Evolutionary conservation across 2,888 invertebrate genomes (phyloP).

Genomic region (Lasioglossum morio): DNA sequence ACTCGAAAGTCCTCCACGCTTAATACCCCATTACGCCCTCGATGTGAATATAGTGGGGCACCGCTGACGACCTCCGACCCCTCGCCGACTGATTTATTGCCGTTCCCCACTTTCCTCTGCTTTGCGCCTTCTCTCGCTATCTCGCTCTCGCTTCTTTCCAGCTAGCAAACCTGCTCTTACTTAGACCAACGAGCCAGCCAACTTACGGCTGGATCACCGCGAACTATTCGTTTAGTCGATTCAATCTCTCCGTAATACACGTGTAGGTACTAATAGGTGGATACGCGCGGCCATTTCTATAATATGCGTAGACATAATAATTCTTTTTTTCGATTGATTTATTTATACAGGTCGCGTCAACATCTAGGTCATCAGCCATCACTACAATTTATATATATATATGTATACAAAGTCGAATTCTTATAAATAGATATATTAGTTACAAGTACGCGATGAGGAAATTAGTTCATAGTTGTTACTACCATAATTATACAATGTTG

Average conservation of each 20-base stretch:
- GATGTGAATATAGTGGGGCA: slow-evolving; percentile 67
- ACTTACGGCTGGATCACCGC: neutral
- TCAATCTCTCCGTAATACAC: neutral
- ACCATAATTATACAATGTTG: too few species aligned
- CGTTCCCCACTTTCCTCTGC: slow-evolving; percentile 30
- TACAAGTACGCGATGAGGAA: too few species aligned
- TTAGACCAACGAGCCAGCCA: neutral
- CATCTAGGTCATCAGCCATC: too few species aligned
- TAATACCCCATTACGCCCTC: slow-evolving; percentile 69
- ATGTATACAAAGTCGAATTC: too few species aligned
- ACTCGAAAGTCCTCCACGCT: slow-evolving; percentile 61
- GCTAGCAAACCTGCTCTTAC: slow-evolving; percentile 29
- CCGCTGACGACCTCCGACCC: slow-evolving; percentile 73
- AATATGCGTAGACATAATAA: neutral
- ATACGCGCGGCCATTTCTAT: neutral
- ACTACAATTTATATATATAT: too few species aligned
- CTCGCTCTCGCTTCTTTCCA: neutral
- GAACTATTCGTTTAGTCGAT: neutral
- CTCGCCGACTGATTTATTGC: slow-evolving; percentile 74
- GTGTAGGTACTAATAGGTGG: neutral
- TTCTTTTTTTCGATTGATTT: too few species aligned
- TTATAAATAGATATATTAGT: too few species aligned
- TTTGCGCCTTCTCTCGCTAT: slow-evolving; percentile 20
- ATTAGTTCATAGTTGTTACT: too few species aligned
- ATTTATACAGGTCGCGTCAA: too few species aligned